phyloP scores from a whole-genome alignment of 2,888 invertebrate species.

The Leptinotarsa rubiginosa region DNA sequence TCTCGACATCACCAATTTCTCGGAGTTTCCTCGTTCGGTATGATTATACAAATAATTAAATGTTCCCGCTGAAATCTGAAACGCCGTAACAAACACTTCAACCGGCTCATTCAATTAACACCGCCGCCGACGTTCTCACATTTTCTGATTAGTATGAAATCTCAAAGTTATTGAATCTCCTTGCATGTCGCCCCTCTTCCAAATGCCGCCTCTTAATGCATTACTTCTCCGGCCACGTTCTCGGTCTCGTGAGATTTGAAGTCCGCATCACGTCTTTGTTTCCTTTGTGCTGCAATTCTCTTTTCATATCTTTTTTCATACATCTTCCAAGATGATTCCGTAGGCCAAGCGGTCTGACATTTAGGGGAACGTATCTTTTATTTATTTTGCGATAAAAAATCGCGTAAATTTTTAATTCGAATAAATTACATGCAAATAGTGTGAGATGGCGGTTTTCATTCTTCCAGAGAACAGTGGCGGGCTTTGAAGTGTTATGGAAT shows the following conservation, averaged over 20 bases:
- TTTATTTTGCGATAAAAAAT: constrained; percentile 61
- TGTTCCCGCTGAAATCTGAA: background rate
- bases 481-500: no score
- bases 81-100: background rate
- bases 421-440: constrained; percentile 39
- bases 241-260: constrained; percentile 53
- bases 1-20: no score
- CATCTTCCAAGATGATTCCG: constrained; percentile 61
- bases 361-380: constrained; percentile 60
- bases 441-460: constrained; percentile 25
- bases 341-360: constrained; percentile 61
- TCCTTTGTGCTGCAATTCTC: constrained; percentile 64
- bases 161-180: constrained; percentile 39
- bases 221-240: constrained; percentile 43
- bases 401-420: constrained; percentile 59
- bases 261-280: constrained; percentile 58
- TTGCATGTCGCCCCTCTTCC: constrained; percentile 30
- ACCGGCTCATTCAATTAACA: constrained; percentile 3
- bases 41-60: background rate
- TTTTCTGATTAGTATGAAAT: constrained; percentile 38
- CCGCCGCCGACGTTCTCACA: background rate
- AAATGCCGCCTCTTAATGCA: constrained; percentile 40
- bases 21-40: no score
- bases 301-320: constrained; percentile 64
- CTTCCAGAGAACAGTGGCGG: background rate